Evolutionary conservation across 2,113 vertebrate species (phyloP).

Genomic region (Tylochromis polylepis): DNA sequence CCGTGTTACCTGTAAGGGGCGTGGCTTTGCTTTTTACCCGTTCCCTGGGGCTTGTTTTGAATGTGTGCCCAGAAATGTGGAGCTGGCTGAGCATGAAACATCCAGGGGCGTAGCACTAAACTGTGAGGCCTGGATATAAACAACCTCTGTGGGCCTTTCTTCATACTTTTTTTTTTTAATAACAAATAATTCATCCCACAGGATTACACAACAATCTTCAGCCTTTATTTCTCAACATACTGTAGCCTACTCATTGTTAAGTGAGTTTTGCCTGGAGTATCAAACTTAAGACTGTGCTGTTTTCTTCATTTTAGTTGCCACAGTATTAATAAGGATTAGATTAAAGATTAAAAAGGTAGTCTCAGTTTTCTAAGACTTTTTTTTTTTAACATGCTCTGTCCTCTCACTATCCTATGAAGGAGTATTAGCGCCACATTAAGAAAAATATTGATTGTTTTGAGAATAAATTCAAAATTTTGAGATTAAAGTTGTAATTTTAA

Average conservation of each 20-base stretch:
- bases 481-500: background rate
- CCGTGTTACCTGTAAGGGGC: background rate
- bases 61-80: background rate
- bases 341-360: background rate
- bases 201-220: background rate
- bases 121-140: background rate
- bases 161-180: background rate
- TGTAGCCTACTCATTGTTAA: background rate
- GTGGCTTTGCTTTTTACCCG: background rate
- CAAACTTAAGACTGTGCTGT: background rate
- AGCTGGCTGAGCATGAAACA: background rate
- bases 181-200: background rate
- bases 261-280: background rate
- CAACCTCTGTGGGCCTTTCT: background rate
- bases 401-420: no score
- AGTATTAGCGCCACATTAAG: background rate
- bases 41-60: background rate
- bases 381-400: background rate
- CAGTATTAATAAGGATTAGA: background rate
- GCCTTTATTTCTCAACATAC: background rate
- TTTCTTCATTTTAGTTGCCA: background rate
- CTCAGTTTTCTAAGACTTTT: background rate
- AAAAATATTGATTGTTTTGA: background rate
- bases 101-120: background rate
- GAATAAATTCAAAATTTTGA: background rate